These are phyloP conservation scores for Phalacrocorax aristotelis DNA, from an alignment of 2,113 vertebrate genomes.

Conservation along the genomic window DNA sequence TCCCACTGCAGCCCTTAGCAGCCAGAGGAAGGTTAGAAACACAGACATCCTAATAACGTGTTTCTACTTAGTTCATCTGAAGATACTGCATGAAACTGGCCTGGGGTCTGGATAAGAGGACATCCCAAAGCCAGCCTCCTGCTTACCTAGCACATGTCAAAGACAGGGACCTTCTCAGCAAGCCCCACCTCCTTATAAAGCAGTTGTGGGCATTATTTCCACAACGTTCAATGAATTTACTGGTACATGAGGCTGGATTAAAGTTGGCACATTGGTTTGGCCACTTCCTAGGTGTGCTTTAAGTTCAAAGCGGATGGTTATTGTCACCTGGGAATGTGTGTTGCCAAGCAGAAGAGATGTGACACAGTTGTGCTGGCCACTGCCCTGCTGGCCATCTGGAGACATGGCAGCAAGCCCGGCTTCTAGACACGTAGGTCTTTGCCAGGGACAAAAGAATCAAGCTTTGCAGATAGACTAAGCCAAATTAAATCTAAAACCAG, in stretches of 20 bases:
- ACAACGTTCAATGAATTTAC: not conserved
- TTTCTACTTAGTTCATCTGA: not conserved
- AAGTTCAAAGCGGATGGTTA: not conserved
- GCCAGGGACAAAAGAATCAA: not conserved
- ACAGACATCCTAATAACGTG: rapidly evolving
- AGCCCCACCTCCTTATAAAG: not conserved
- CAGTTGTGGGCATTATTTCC: not conserved
- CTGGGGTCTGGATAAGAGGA: not conserved
- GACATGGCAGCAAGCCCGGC: not conserved
- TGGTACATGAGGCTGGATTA: not conserved
- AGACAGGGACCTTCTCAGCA: not conserved
- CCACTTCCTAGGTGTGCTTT: not conserved
- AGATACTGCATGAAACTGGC: not conserved
- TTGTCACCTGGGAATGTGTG: not conserved
- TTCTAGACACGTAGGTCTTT: not conserved
- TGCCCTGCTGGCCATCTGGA: not conserved
- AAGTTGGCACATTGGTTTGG: not conserved
- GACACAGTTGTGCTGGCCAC: not conserved
- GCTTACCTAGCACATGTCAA: not conserved
- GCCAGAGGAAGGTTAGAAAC: not conserved
- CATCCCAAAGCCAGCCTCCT: not conserved
- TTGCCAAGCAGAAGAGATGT: slow-evolving; percentile 13
- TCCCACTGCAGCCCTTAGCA: not conserved
- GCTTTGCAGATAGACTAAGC: not conserved
- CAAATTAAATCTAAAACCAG: not conserved